Evolutionary conservation across 2,888 invertebrate genomes (phyloP), one percentile per base, ranked within the genome.

Genomic region (Scaptomyza cyrtandrae): DNA sequence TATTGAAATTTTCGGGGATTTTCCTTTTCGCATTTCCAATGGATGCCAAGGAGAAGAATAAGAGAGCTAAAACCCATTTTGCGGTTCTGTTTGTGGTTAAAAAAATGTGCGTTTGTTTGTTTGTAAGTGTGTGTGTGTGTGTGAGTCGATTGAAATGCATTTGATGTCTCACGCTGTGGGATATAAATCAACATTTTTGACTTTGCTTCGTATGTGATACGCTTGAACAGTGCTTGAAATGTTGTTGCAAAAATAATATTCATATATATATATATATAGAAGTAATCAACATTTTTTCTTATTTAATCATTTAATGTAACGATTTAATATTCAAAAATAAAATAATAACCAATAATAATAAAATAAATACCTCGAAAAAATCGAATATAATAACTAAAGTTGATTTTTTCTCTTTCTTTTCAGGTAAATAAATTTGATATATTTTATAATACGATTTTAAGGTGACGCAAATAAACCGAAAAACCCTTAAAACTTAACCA

Each of bases 1-100:
- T 71, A 67, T 86, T 83, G 84, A 80, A 80, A 85, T 86, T 80
- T 82, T 44, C 39, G 9, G 46, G 53, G 64, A 66, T 76, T 62
- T 82, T 52, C 62, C 61, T 66, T 58, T 63, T 68, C 69, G 61
- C 60, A 55, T 77, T 77, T 57, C 68, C 74, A 69, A 72, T 74
- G 59, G 41, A 53, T 66, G 49, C 4, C 24, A 24, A 24, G 24
- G 3, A 3, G 24, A 24, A 24, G 44, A 29, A 9, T 7, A 29
- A 29, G 14, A 52, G 45, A 6, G 33, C 9, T 19, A 2, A 35
- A 45, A 35, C 27, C 48, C 33, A 6, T 49, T 64, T 79, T 64
- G 79, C 49, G 70, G 60, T 53, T 50, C 59, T 70, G 58, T 64
- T 75, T 75, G 71, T 46, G 54, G 58, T 49, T 39, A 37, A 59